Percentiles rank a stretch among this genome's conserved stretches.
Evolutionary conservation across 2,113 vertebrate genomes (phyloP).

Genomic region (Romanogobio albipinnatus): DNA sequence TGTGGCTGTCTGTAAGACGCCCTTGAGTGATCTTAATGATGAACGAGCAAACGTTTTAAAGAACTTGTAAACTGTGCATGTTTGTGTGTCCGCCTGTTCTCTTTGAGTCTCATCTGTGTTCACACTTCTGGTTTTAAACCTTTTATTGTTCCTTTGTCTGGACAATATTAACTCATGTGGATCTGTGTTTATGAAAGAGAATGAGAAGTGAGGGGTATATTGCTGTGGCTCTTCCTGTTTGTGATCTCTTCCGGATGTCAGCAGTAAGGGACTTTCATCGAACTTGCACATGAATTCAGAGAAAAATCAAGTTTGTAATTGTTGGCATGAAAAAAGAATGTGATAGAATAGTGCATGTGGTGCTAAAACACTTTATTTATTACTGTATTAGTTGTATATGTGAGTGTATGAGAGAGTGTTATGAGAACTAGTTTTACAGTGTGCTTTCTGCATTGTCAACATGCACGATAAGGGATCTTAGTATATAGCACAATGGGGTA

Average conservation of each 20-base stretch:
- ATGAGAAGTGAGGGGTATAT: constrained; percentile 50
- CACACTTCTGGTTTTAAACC: neutral
- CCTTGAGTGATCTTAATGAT: constrained; percentile 10
- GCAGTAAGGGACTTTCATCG: constrained; percentile 50
- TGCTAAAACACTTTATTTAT: neutral
- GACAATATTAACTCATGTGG: neutral
- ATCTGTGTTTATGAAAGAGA: constrained; percentile 17
- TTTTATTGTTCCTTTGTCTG: neutral
- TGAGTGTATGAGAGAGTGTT: neutral
- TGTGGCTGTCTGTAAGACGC: neutral
- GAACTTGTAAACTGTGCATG: constrained; percentile 5
- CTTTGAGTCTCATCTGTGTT: neutral
- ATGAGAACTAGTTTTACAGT: neutral
- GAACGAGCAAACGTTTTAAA: constrained; percentile 20
- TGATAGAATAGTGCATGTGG: neutral
- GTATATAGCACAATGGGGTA: neutral
- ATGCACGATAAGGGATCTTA: neutral
- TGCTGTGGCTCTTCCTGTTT: constrained; percentile 77
- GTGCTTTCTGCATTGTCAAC: neutral
- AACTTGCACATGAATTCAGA: neutral
- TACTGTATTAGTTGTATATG: neutral
- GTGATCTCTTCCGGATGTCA: constrained; percentile 72
- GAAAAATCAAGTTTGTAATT: neutral
- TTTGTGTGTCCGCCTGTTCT: neutral
- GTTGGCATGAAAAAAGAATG: neutral